Conservation (phyloP, 1,140 invertebrate genomes). For the Lucilia cuprina region DNA sequence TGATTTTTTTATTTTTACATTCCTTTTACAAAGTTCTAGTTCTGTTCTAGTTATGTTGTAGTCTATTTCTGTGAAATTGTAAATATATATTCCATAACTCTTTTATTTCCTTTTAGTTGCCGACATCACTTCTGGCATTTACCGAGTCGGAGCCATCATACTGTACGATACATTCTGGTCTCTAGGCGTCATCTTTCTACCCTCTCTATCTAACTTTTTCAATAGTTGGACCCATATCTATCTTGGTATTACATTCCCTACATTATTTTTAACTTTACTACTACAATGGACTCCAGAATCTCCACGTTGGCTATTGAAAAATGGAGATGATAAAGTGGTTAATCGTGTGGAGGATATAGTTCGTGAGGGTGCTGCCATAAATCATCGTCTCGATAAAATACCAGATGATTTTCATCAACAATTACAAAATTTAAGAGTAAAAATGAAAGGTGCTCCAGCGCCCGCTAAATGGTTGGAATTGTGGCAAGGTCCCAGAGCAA, state of each 20-base stretch:
- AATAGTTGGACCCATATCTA: constrained; percentile 62
- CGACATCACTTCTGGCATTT: constrained; percentile 59
- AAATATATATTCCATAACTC: no score
- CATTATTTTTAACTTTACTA: constrained; percentile 57
- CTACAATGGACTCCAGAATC: constrained; percentile 63
- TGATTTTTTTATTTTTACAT: no score
- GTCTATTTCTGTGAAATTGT: no score
- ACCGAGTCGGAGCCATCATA: constrained; percentile 60
- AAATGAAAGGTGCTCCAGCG: constrained; percentile 46
- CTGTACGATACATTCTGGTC: constrained; percentile 64
- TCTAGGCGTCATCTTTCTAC: constrained; percentile 61
- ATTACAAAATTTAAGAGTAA: constrained; percentile 51
- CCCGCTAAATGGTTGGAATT: constrained; percentile 53
- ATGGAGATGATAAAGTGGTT: constrained; percentile 49
- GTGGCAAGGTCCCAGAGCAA: constrained; percentile 53
- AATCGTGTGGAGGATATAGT: constrained; percentile 54
- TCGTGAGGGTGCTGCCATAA: constrained; percentile 55
- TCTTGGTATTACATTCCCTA: constrained; percentile 62
- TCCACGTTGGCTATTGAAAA: constrained; percentile 61
- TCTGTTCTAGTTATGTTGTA: no score
- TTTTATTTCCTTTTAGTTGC: constrained; percentile 52
- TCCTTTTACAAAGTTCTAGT: no score
- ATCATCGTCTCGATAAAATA: constrained; percentile 57
- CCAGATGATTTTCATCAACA: constrained; percentile 56
- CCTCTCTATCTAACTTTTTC: constrained; percentile 58